Evolutionary conservation across 1,140 invertebrate species (phyloP), one percentile per base, ranked within the genome.

Genomic region (Chlorops oryzae): DNA sequence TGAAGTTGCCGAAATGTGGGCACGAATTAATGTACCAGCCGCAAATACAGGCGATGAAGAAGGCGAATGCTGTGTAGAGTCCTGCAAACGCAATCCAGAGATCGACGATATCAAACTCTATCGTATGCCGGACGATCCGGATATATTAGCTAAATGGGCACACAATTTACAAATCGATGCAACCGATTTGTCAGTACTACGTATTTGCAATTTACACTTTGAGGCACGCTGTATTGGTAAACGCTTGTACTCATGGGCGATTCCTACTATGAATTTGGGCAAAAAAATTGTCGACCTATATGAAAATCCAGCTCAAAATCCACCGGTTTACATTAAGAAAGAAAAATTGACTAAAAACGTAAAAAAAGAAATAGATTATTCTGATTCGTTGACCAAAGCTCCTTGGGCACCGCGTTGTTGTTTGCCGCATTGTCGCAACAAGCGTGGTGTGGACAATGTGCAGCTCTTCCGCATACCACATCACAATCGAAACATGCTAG

Each of bases 351-450:
- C n/a, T n/a, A n/a, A n/a, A n/a, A n/a, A n/a, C n/a, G n/a, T n/a
- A n/a, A n/a, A n/a, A n/a, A n/a, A n/a, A n/a, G n/a, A n/a, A n/a
- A n/a, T n/a, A n/a, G n/a, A n/a, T n/a, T n/a, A n/a, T n/a, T n/a
- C n/a, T n/a, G n/a, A n/a, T n/a, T n/a, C n/a, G n/a, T n/a, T n/a
- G n/a, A n/a, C n/a, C n/a, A n/a, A n/a, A 15, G 59, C 62, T 13
- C 62, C 64, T 13, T 68, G 65, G 65, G 62, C 65, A 35, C 65
- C 65, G 21, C 57, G 65, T 1, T 69, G 65, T 28, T 65, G 65
- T 22, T 35, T 69, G 46, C 55, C 65, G 0, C 65, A 69, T 28
- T 69, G 65, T 23, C 65, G 65, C 32, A 69, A 69, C 32, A 62
- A 61, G 38, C 58, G 65, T 18, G 57, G 56, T 0, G 37, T 56